A percentile compares a stretch with the other conserved stretches of the same genome.
These are phyloP conservation scores for Lycaena phlaeas DNA, from an alignment of 2,888 invertebrate species.

Conservation along the genomic window DNA sequence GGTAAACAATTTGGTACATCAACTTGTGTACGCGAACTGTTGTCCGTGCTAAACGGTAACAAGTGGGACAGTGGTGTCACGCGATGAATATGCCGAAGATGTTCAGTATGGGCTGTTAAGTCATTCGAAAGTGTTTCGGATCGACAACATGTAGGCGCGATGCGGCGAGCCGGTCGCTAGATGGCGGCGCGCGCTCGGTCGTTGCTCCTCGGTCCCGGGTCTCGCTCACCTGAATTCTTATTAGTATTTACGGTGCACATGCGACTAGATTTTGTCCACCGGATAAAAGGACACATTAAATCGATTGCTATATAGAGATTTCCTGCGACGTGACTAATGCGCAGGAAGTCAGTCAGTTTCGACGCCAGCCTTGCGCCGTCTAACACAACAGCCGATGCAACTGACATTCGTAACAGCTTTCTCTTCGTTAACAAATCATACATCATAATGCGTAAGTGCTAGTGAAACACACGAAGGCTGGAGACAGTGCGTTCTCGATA, in stretches of 20 bases:
- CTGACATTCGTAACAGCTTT: conserved; percentile 5
- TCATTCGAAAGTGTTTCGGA: conserved; percentile 16
- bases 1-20: conserved; percentile 14
- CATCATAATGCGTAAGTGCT: conserved; percentile 4
- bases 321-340: conserved; percentile 3
- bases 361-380: neutral
- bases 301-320: conserved; percentile 2
- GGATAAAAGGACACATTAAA: conserved; percentile 5
- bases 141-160: conserved; percentile 16
- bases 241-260: conserved; percentile 15
- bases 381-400: neutral
- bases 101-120: conserved; percentile 7
- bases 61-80: neutral
- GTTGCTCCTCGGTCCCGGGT: conserved; percentile 37
- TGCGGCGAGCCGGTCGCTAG: conserved; percentile 24
- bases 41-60: too few species aligned
- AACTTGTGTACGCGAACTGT: neutral
- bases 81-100: neutral
- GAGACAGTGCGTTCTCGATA: conserved; percentile 2
- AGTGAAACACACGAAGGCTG: neutral
- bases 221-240: conserved; percentile 18
- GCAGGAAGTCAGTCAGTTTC: neutral
- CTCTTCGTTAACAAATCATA: conserved; percentile 7
- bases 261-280: conserved; percentile 1
- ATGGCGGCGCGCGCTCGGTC: conserved; percentile 37